Base-by-base conservation (phyloP, 2,888 invertebrate genomes). In the Thereva unica region DNA sequence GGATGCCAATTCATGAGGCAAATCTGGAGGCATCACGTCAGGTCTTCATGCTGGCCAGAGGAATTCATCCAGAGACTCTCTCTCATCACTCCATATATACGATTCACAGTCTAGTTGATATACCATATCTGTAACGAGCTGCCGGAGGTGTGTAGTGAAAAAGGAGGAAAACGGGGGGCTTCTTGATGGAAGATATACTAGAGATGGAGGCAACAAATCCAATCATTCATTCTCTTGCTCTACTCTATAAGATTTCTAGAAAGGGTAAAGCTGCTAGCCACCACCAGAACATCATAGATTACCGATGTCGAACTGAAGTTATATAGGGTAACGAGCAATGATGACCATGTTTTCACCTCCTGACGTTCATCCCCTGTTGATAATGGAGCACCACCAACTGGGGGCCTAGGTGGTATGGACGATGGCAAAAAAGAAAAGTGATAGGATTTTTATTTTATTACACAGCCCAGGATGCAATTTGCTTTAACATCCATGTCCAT, bases 381-480 rank as follows among this genome's bases (percentile, higher is more conserved):
- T 23, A 23, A 23, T 23, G 23, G 23, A 23, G 2, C 23, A 23
- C 23, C 23, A 23, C 23, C 23, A 23, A 23, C 23, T 23, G 2
- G 23, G 23, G 23, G 23, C 2, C 1, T 1, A 23, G 23, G 23
- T 23, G 23, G 23, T 2, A 2, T 23, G 23, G 23, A 23, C 23
- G 23, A 23, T 23, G 23, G 23, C 2, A 23, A 23, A n/a, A 23
- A 23, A 23, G 23, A n/a, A 38, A 53, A 37, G 53, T 53, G 64
- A 64, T 64, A 44, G 64, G 64, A 64, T 64, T 64, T 64, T 53
- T 64, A 64, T 64, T 64, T 64, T 41, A 64, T 64, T 64, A 64
- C 53, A 42, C 53, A 23, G 12, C 23, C 35, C 64, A 41, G 53
- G 53, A 64, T 64, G 64, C 64, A 64, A 64, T 64, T 64, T 64